Evolutionary conservation across 2,113 vertebrate species (phyloP).

Genomic region (Semnornis frantzii): DNA sequence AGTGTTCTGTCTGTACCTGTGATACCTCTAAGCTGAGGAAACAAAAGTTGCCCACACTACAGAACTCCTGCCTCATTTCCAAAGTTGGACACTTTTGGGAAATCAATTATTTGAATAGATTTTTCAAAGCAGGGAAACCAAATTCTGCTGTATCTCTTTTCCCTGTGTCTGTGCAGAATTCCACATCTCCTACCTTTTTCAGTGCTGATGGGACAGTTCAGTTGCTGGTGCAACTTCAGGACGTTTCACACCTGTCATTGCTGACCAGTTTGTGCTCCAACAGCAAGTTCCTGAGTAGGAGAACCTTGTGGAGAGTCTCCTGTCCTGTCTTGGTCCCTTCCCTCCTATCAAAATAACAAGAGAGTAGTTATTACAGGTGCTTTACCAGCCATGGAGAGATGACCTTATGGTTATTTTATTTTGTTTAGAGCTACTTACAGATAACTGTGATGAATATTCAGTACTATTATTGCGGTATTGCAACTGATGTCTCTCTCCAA

Average conservation of each 20-base stretch:
- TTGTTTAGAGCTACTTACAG: not conserved
- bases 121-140: not conserved
- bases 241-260: not conserved
- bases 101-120: not conserved
- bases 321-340: not conserved
- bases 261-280: not conserved
- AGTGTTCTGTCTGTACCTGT: not conserved
- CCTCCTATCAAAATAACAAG: not conserved
- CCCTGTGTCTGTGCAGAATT: not conserved
- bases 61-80: not conserved
- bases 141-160: not conserved
- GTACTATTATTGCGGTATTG: not conserved
- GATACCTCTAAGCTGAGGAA: not conserved
- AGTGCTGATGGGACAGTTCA: not conserved
- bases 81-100: not conserved
- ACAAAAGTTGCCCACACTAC: not conserved
- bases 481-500: not conserved
- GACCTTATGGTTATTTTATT: not conserved
- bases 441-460: not conserved
- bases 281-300: not conserved
- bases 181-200: no score
- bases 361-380: not conserved
- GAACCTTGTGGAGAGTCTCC: not conserved
- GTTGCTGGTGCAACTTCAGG: not conserved
- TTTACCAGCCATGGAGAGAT: not conserved